Base-by-base conservation (phyloP, 2,797 vertebrate species). In the Enteromius fasciolatus region DNA sequence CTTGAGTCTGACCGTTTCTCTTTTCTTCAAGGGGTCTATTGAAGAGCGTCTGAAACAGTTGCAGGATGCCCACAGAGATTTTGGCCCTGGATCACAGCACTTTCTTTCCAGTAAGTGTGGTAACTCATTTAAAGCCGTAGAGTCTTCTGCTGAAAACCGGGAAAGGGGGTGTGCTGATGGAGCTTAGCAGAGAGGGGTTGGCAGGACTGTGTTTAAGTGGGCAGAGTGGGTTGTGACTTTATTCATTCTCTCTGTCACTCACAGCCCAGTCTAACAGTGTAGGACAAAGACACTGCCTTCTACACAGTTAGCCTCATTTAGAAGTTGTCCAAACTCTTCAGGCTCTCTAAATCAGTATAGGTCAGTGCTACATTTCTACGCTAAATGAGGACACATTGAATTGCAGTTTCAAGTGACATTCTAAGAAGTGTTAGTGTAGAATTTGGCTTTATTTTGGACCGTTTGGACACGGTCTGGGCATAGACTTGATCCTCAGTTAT, bases 71-170 rank as follows among this genome's bases (percentile, higher is more conserved):
- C 97, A 99, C 86, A 91, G 97, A 90, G 98, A 99, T 92, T 99
- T 99, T 10, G 98, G 98, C 57, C 98, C 98, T 0, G 97, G 98
- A 82, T 99, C 98, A 78, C 98, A 99, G 89, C 97, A 99, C 91
- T 99, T 99, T 89, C 96, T 99, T 10, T 98, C 97, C 87, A 97
- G 98, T 99, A 96, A 88, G 97, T 93, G 76, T 68, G 63, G 52
- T 83, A 69, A 57, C 81, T 87, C 59, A 46, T 25, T 41, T 33
- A 52, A 82, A 68, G 44, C 59, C 9, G 10, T 54, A 31, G 57
- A 36, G 57, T 57, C 39, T 36, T 23, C 33, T 64, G 57, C 41
- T 77, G 75, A 44, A 17, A 17, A 78, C 17, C 9, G 31, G 39
- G 18, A n/a, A 10, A 46, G 17, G 59, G 59, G n/a, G 17, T 59